Evolutionary conservation across 2,888 invertebrate genomes (phyloP), one percentile per base, ranked within the genome.

Genomic region (Idaea biselata): DNA sequence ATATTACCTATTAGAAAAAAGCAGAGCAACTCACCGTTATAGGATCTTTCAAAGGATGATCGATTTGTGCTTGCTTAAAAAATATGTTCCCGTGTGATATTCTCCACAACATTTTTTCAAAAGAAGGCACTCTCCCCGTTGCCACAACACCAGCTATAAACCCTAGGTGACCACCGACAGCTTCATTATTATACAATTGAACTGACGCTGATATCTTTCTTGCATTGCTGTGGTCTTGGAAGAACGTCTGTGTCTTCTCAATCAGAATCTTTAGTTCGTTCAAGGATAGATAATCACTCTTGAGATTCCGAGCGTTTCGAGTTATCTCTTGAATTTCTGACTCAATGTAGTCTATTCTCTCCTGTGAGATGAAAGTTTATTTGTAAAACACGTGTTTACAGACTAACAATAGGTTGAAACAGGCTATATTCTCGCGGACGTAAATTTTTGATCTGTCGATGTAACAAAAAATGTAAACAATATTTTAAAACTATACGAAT

Each of bases 191-290:
- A 63, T 91, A 89, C 31, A 83, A 80, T 58, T 89, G 89, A 0
- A 91, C 91, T 18, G 91, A 89, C 0, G 91, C 90, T 0, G 92
- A 91, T 14, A 91, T 89, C 74, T 89, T 92, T 64, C 88, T 86
- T 58, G 87, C 92, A 0, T 88, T 95, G 76, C 95, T 95, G 88
- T 96, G 95, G 79, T 91, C 92, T 81, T 91, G 91, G 74, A 92
- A 92, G 74, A 92, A 91, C 0, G 86, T 89, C 74, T 92, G 91
- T 57, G 84, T 91, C 72, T 91, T 92, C 65, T 90, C 90, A 55
- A 92, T 90, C 1, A 92, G 76, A 0, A 90, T 80, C 66, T 87
- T 91, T 56, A 92, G 74, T 67, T 92, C 92, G 62, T 86, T 88
- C 17, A 92, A 69, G 0, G 91, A 82, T 0, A 92, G 81, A 72